phyloP scores from a whole-genome alignment of 2,888 invertebrate genomes.

The Atrina japonica region DNA sequence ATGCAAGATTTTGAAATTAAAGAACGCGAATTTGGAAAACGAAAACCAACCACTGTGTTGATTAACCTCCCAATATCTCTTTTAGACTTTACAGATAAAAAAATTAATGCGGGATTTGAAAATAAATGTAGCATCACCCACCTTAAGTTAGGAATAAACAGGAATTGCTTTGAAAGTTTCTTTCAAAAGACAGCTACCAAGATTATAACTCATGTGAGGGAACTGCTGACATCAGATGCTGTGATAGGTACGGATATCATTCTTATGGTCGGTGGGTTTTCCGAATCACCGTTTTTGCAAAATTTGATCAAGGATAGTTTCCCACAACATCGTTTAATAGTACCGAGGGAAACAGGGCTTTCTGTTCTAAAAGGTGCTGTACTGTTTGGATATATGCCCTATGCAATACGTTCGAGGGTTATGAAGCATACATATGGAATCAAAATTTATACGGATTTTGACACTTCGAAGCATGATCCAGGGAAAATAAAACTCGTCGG shows the following conservation, averaged over 20 bases:
- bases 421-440: constrained; percentile 57
- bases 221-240: constrained; percentile 40
- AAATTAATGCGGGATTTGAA: constrained; percentile 32
- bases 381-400: constrained; percentile 53
- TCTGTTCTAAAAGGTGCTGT: constrained; percentile 61
- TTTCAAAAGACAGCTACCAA: constrained; percentile 43
- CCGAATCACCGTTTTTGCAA: constrained; percentile 57
- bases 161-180: constrained; percentile 44
- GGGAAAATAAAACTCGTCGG: constrained; percentile 46
- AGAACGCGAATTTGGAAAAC: constrained; percentile 51
- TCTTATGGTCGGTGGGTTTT: constrained; percentile 59
- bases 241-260: constrained; percentile 48
- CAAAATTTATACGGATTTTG: constrained; percentile 43
- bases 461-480: constrained; percentile 44
- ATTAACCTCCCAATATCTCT: constrained; percentile 51
- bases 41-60: constrained; percentile 40
- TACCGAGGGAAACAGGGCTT: constrained; percentile 57
- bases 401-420: constrained; percentile 49
- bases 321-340: constrained; percentile 46
- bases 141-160: constrained; percentile 50
- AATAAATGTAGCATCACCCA: constrained; percentile 40
- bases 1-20: constrained; percentile 58
- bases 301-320: constrained; percentile 47
- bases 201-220: constrained; percentile 49
- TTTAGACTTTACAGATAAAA: constrained; percentile 37